phyloP scores from a whole-genome alignment of 2,888 invertebrate species.

The Oxytorus armatus region DNA sequence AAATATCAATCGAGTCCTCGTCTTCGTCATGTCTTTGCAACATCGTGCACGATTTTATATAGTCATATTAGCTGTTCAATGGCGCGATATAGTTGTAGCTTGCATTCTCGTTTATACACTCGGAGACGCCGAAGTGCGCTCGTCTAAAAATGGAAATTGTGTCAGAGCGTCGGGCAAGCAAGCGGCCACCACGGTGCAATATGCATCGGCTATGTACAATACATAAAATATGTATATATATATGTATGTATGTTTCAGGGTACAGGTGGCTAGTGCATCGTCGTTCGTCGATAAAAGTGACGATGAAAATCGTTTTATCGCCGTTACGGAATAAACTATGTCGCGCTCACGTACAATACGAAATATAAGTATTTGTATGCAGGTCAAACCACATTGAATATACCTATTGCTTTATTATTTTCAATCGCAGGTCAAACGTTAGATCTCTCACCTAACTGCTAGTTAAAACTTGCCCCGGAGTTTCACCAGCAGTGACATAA shows the following conservation, averaged over 20 bases:
- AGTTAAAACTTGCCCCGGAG: constrained; percentile 44
- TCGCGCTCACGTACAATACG: too few species aligned
- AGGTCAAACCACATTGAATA: too few species aligned
- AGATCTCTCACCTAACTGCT: constrained; percentile 39
- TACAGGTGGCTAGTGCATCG: constrained; percentile 34
- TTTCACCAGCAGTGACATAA: constrained; percentile 61
- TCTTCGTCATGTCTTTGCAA: background rate
- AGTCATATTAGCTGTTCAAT: constrained; percentile 57
- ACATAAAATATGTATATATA: constrained; percentile 6
- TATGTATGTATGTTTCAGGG: background rate
- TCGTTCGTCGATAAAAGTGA: constrained; percentile 48
- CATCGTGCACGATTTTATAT: constrained; percentile 50
- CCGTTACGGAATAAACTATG: too few species aligned
- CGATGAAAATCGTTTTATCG: constrained; percentile 42
- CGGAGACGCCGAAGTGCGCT: constrained; percentile 62
- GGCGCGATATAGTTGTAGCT: constrained; percentile 56
- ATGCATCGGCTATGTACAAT: constrained; percentile 46
- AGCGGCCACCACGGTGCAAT: constrained; percentile 60
- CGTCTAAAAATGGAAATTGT: constrained; percentile 74
- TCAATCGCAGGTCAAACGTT: constrained; percentile 8
- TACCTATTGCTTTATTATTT: too few species aligned
- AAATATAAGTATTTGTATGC: too few species aligned
- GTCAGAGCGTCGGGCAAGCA: constrained; percentile 67
- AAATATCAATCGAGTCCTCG: background rate
- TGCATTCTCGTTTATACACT: constrained; percentile 68